Evolutionary conservation across 1,140 invertebrate species (phyloP), one percentile per base, ranked within the genome.

Genomic region (Propsilocerus akamusi): DNA sequence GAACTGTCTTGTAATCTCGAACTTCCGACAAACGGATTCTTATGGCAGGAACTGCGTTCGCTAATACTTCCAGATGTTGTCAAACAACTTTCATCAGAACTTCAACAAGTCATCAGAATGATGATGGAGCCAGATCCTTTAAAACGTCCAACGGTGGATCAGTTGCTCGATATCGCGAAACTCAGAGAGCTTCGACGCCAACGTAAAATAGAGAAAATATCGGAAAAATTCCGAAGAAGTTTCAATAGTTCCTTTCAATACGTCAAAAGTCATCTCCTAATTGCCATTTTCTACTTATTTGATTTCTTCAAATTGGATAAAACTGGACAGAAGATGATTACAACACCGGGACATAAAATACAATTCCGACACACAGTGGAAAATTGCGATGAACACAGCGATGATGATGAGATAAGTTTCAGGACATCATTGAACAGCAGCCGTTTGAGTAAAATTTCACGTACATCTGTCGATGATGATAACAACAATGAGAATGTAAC

Each of bases 1-100:
- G 83, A 87, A 61, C 56, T 86, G 30, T 74, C 79, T 2, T 74
- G 72, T 57, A 79, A 83, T 64, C 66, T 86, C 47, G 76, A 82
- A 53, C 62, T 87, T 32, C 83, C 83, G 2, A 59, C 68, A 51
- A 71, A 76, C 57, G 83, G 80, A 8, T 68, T 72, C 3, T 64
- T 73, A 7, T 87, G 83, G 83, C 81, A 84, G 55, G 62, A 72
- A 46, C 58, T 87, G 5, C 61, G 83, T 26, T 64, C 68, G 26
- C 56, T 60, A 5, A 50, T 65, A 11, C 66, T 65, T 1, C 57
- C 60, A 20, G 61, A 63, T 48, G 62, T 65, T 30, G 58, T 62
- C 4, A 55, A 60, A 49, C 54, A 62, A n/a, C 65, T 74, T 25
- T 75, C 75, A 14, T 52, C 57, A 51, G 73, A 77, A 34, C 56